These are phyloP conservation scores for Cichlasoma orientale DNA, from an alignment of 2,797 vertebrate genomes.

Conservation along the genomic window DNA sequence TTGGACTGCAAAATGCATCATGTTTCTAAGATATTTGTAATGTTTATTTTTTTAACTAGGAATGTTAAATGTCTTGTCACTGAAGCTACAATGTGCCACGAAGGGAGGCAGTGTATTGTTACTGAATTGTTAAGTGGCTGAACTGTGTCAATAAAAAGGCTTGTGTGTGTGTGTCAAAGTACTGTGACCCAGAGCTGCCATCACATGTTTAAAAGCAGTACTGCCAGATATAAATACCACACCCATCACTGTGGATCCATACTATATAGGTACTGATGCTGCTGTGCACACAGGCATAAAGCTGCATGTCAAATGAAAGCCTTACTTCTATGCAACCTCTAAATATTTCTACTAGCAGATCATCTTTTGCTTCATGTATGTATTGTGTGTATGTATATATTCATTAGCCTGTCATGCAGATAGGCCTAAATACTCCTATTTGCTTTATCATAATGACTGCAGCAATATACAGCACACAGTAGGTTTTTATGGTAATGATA, in stretches of 20 bases:
- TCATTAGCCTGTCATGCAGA: rapidly evolving
- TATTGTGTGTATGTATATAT: background rate
- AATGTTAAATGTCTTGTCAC: background rate
- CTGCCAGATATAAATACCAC: constrained; percentile 25
- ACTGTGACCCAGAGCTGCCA: constrained; percentile 50
- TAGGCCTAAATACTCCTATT: background rate
- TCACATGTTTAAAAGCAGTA: constrained; percentile 58
- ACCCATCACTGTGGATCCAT: background rate
- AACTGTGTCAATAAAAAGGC: constrained; percentile 4
- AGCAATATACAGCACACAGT: background rate
- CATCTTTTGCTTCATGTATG: background rate
- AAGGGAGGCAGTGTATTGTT: background rate
- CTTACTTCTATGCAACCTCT: background rate
- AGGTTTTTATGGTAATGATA: background rate
- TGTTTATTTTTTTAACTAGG: background rate
- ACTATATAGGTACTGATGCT: background rate
- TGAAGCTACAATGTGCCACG: background rate
- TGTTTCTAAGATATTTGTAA: background rate
- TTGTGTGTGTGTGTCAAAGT: background rate
- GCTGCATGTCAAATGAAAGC: background rate
- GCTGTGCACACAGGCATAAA: background rate
- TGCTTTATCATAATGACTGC: background rate
- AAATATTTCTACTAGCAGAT: background rate
- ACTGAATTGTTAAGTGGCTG: background rate
- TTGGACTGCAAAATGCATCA: background rate